Evolutionary conservation across 2,888 invertebrate species (phyloP), one percentile per base, ranked within the genome.

Genomic region (Drosophila prostipennis): DNA sequence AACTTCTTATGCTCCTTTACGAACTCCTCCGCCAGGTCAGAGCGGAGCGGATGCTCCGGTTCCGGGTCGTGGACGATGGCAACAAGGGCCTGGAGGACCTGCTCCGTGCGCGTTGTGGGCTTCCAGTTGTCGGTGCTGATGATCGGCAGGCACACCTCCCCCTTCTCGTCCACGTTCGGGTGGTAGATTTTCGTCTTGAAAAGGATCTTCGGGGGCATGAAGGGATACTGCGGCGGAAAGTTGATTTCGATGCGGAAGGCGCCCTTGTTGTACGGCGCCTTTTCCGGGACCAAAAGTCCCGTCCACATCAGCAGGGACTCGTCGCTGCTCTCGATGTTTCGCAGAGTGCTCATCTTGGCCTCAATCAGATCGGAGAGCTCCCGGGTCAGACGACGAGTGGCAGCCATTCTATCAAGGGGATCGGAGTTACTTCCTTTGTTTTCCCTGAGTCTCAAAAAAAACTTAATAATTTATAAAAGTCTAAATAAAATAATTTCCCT

Each of bases 121-220:
- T 99, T 99, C 99, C 99, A 99, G 93, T 99, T 98, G 92, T 99
- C 99, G 43, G 98, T 96, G 91, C 96, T 97, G 88, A 99, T 98
- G 79, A 99, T 99, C 6, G 99, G 98, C 90, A 99, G 93, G 92
- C 99, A 99, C 14, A 99, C 96, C 92, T 99, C 98, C 1, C 99
- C 99, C 91, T 99, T 99, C 92, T 99, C 99, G 93, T 99, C 99
- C 90, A 99, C 96, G 91, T 99, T 99, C 53, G 99, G 99, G 93
- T 99, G 99, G 92, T 99, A 99, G 90, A 99, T 99, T 94, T 98
- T 99, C 72, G 99, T 99, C 93, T 98, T 98, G 92, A 99, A 99
- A 91, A 96, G 96, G 91, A 99, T 97, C 93, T 98, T 98, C 69
- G 99, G 99, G 63, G 99, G 99, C 93, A 99, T 98, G 92, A 99